These are phyloP conservation scores for Drusus annulatus DNA, from an alignment of 1,140 invertebrate species.

Conservation along the genomic window DNA sequence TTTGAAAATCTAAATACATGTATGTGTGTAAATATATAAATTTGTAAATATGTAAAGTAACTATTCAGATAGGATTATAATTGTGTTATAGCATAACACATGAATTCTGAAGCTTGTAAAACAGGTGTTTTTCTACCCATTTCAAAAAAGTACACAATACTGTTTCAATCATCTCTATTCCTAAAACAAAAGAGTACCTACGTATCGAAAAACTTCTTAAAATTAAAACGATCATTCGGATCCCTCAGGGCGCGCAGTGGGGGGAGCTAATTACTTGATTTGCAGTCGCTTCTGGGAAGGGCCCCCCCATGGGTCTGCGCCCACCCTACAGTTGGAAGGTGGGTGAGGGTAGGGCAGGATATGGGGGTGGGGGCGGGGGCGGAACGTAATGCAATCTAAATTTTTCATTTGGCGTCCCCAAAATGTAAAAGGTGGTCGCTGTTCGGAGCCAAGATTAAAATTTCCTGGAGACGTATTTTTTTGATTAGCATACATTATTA, in stretches of 20 bases:
- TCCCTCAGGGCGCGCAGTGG: slow-evolving; percentile 23
- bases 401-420: slow-evolving; percentile 52
- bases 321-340: background rate
- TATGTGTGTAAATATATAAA: too few relatives aligned
- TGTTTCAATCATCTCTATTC: background rate
- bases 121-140: too few relatives aligned
- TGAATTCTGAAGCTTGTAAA: too few relatives aligned
- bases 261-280: slow-evolving; percentile 55
- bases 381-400: slow-evolving; percentile 54
- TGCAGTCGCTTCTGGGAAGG: slow-evolving; percentile 43
- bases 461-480: slow-evolving; percentile 3
- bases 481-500: slow-evolving; percentile 45
- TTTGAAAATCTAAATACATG: too few relatives aligned
- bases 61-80: too few relatives aligned
- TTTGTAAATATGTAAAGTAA: too few relatives aligned
- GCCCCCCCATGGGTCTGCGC: background rate
- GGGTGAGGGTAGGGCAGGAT: background rate
- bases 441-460: slow-evolving; percentile 33
- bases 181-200: slow-evolving; percentile 10
- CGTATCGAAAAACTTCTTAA: slow-evolving; percentile 24
- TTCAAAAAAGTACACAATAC: too few relatives aligned
- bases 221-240: slow-evolving; percentile 47
- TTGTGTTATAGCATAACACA: too few relatives aligned
- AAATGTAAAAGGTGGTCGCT: slow-evolving; percentile 36
- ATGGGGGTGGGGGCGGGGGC: slow-evolving; percentile 22